These are phyloP conservation scores for Falco biarmicus DNA, from an alignment of 2,797 vertebrate genomes.

Conservation along the genomic window DNA sequence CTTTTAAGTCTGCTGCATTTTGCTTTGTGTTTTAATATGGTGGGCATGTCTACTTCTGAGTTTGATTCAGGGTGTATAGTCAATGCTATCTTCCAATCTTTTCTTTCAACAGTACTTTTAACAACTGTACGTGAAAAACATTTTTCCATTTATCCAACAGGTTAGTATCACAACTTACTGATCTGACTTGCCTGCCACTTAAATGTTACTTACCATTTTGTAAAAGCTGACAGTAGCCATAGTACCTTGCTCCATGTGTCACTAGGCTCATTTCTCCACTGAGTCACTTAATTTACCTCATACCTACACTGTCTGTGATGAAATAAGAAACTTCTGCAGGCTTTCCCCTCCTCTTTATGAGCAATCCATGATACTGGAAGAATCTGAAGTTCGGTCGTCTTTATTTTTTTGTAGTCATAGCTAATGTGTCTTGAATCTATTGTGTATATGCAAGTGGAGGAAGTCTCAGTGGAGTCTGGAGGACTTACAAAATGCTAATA, in stretches of 20 bases:
- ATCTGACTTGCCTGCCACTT: background rate
- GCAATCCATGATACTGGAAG: background rate
- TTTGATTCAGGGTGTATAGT: background rate
- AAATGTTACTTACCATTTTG: background rate
- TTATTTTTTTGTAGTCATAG: background rate
- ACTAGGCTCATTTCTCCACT: background rate
- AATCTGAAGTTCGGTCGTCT: background rate
- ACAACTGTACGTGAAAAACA: background rate
- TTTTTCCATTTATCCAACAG: background rate
- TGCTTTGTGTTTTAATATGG: background rate
- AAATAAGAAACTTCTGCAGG: background rate
- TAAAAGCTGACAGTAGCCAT: background rate
- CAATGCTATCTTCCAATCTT: background rate
- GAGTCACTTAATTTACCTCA: background rate
- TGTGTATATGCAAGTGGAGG: background rate
- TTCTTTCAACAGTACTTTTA: background rate
- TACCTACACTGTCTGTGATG: background rate
- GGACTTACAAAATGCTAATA: background rate
- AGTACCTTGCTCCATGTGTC: background rate
- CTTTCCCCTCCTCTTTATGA: background rate
- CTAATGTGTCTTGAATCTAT: background rate
- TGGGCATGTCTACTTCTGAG: background rate
- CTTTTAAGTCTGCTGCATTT: background rate
- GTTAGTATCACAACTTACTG: background rate
- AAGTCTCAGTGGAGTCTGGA: background rate